These are phyloP conservation scores for Sinhomidia bicolor DNA, from an alignment of 2,888 invertebrate genomes.

Conservation along the genomic window DNA sequence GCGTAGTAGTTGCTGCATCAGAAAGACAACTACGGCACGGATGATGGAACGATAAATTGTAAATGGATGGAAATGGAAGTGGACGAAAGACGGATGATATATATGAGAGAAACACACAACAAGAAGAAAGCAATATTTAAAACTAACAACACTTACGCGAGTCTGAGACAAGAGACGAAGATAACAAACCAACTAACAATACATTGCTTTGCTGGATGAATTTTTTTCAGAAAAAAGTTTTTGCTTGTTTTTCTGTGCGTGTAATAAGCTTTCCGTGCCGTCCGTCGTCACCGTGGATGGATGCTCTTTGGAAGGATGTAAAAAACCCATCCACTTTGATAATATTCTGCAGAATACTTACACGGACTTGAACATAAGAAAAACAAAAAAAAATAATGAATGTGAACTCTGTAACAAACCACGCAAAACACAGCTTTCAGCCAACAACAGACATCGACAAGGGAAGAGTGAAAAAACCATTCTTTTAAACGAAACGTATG, in stretches of 20 bases:
- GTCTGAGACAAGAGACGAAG: background rate
- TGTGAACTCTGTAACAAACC: background rate
- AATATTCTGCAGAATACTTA: too few relatives aligned
- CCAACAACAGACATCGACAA: too few relatives aligned
- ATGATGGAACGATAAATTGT: too few relatives aligned
- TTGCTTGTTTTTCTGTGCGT: background rate
- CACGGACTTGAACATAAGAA: too few relatives aligned
- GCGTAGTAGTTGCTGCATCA: too few relatives aligned
- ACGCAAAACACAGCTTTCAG: background rate
- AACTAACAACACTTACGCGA: background rate
- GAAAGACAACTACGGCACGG: too few relatives aligned
- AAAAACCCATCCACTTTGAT: background rate
- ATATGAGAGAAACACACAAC: background rate
- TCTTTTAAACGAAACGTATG: too few relatives aligned
- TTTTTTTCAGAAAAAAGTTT: background rate
- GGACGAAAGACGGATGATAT: too few relatives aligned
- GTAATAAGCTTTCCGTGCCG: too few relatives aligned
- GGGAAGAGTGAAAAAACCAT: too few relatives aligned
- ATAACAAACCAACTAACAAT: background rate
- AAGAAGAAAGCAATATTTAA: constrained; percentile 13
- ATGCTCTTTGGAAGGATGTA: constrained; percentile 16
- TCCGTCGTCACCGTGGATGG: too few relatives aligned
- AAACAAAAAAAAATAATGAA: background rate
- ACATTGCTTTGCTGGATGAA: constrained; percentile 5
- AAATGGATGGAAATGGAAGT: too few relatives aligned